Base-by-base conservation (phyloP, 2,888 invertebrate genomes). In the Eupithecia tripunctaria region DNA sequence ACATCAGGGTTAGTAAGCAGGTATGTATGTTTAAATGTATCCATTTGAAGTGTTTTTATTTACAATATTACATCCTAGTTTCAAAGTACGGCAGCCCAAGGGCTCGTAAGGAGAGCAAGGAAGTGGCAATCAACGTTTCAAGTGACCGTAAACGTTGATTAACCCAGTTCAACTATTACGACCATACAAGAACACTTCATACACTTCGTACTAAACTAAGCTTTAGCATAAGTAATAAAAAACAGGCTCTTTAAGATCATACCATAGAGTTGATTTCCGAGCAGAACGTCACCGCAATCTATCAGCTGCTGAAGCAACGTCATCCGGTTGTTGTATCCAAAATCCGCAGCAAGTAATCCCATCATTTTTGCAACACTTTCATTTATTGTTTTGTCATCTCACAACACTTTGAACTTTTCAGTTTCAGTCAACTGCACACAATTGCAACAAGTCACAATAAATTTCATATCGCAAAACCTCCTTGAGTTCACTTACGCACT, bases 241-340 rank as follows among this genome's bases (percentile, higher is more conserved):
- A 27, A 18, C 10, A 56, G 25, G 25, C 56, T 5, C 29, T 38
- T n/a, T 32, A 41, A 25, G 8, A 69, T 82, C 84, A 70, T 83
- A 92, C 93, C 93, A 73, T 86, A 93, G 59, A 89, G 82, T 47
- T 90, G 88, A n/a, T 85, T 84, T 36, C 88, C 91, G 38, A 94
- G 80, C 72, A 92, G 81, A 21, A 91, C 91, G 76, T 94, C 93
- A 0, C 93, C 93, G 71, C 93, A 94, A 18, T 94, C 94, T 27
- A 93, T 92, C 73, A 94, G 85, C 78, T 94, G 93, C 82, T 94
- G 92, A 29, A 94, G 84, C 70, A 94, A 80, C 41, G 89, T 90
- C 82, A 94, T 78, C 29, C 89, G 91, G 80, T 88, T 91, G 84
- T 93, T 90, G 74, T 92, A 92, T 75, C 90, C 91, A 74, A 89